phyloP scores from a whole-genome alignment of 2,888 invertebrate species.

The Lycaena phlaeas region DNA sequence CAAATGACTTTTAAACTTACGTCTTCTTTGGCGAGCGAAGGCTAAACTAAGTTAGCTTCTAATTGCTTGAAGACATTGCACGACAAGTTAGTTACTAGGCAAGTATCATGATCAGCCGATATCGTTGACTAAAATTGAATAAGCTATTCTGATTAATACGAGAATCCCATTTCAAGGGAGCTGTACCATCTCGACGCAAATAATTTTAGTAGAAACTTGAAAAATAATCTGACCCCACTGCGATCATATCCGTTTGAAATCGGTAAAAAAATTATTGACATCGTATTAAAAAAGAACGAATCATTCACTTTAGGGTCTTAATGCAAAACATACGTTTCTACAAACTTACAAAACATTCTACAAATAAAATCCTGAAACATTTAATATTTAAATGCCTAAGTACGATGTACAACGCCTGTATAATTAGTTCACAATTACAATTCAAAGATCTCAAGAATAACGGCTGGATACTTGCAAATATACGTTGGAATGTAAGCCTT shows the following conservation, averaged over 20 bases:
- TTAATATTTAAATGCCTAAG: neutral
- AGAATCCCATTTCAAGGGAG: too few species aligned
- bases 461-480: constrained; percentile 3
- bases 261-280: too few species aligned
- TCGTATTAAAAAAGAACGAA: too few species aligned
- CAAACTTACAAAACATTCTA: neutral
- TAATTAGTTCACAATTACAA: neutral
- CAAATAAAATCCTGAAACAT: neutral
- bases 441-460: neutral
- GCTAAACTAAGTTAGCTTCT: neutral
- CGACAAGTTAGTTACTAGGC: neutral
- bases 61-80: neutral
- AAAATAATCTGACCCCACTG: too few species aligned
- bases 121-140: too few species aligned
- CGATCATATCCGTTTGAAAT: too few species aligned
- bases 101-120: neutral
- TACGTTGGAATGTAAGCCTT: constrained; percentile 1
- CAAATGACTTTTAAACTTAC: neutral
- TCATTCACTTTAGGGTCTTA: neutral
- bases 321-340: neutral
- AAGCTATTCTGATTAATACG: too few species aligned
- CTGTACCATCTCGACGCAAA: too few species aligned
- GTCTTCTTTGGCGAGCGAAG: neutral
- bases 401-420: neutral
- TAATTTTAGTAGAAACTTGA: too few species aligned